A percentile compares a stretch with the other conserved stretches of the same genome.
These are phyloP conservation scores for Lepus europaeus DNA, from an alignment of 2,113 vertebrate species.

Conservation along the genomic window DNA sequence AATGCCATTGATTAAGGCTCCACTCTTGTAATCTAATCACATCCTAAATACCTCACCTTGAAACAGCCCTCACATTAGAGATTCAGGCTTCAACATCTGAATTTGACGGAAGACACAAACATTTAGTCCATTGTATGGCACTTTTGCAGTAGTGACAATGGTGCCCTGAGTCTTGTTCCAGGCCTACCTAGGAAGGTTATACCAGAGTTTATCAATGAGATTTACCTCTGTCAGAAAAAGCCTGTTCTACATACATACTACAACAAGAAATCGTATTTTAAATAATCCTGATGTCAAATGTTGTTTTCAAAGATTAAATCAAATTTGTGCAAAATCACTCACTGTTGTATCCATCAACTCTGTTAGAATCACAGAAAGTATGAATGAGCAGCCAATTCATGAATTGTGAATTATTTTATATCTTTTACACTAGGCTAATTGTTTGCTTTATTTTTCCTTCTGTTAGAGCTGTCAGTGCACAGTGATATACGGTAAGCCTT, in stretches of 20 bases:
- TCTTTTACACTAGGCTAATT: constrained; percentile 69
- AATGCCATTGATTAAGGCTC: background rate
- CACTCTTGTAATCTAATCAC: background rate
- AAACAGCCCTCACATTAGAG: background rate
- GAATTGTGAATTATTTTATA: constrained; percentile 77
- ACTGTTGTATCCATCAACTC: constrained; percentile 32
- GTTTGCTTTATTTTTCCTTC: constrained; percentile 68
- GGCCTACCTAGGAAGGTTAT: constrained; percentile 10
- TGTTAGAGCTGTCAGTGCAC: constrained; percentile 60
- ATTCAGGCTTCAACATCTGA: background rate
- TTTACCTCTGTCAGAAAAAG: constrained; percentile 30
- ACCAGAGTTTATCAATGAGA: background rate
- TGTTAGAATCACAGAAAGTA: constrained; percentile 73
- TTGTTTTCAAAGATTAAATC: constrained; percentile 61
- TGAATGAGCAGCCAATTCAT: constrained; percentile 71
- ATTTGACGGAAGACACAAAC: too few species aligned
- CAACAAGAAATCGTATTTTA: constrained; percentile 61
- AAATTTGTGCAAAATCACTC: constrained; percentile 70
- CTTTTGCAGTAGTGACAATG: background rate
- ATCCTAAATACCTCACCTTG: background rate
- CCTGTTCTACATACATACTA: constrained; percentile 8
- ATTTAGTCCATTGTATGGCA: background rate
- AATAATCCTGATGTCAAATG: constrained; percentile 62
- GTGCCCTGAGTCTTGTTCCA: constrained; percentile 8
- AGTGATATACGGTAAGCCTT: constrained; percentile 60